These are phyloP conservation scores for Illadopsis cleaveri DNA, from an alignment of 2,113 vertebrate species.

Conservation along the genomic window DNA sequence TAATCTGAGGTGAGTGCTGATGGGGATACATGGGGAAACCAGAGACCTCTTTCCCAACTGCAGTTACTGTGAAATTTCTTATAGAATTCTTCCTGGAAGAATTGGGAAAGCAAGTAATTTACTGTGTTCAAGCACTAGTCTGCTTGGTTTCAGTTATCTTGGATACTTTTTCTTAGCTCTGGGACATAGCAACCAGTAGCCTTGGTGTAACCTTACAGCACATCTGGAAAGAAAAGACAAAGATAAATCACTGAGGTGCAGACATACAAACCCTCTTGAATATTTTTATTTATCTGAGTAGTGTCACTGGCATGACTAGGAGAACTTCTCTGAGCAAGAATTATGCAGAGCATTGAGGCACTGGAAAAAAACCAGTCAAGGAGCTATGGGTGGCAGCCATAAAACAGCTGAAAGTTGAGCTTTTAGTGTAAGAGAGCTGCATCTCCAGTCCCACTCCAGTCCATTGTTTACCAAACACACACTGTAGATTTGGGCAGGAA, in stretches of 20 bases:
- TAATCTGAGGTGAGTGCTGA: not conserved
- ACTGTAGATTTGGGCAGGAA: not conserved
- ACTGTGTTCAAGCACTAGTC: not conserved
- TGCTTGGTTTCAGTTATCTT: not conserved
- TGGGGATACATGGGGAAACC: not conserved
- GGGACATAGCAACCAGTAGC: slow-evolving; percentile 9
- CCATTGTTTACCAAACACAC: not conserved
- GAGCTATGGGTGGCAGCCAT: not conserved
- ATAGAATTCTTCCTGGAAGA: slow-evolving; percentile 14
- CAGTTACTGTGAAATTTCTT: not conserved
- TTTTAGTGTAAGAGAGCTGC: not conserved
- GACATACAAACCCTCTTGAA: not conserved
- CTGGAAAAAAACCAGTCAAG: not conserved
- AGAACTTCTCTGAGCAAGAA: not conserved
- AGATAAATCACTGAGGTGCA: not conserved
- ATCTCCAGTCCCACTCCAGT: not conserved
- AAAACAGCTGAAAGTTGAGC: not conserved
- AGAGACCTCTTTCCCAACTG: not conserved
- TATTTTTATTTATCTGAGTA: not conserved
- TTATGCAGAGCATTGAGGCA: not conserved
- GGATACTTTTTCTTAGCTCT: not conserved
- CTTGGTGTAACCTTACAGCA: not conserved
- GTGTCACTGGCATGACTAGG: not conserved
- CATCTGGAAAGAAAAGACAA: not conserved
- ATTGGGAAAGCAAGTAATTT: not conserved